Conservation (phyloP, 1,140 invertebrate genomes). For the Eriocheir sinensis region DNA sequence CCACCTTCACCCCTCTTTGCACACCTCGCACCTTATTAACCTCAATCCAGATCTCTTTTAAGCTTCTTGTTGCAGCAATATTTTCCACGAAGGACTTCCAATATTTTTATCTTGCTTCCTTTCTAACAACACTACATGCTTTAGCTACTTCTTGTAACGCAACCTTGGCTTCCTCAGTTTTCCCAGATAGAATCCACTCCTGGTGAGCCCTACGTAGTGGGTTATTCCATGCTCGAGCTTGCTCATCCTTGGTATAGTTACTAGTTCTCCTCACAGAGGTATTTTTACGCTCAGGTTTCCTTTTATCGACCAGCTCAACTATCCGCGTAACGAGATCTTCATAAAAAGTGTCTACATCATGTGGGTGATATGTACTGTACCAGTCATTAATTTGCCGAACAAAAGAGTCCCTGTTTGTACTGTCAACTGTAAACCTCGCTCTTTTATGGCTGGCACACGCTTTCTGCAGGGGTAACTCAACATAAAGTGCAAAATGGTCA, state of each 20-base stretch:
- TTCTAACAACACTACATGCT: neutral
- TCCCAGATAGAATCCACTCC: neutral
- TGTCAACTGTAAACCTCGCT: neutral
- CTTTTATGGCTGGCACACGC: neutral
- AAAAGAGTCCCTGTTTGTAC: neutral
- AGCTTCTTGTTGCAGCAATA: no score
- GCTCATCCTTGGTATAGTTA: neutral
- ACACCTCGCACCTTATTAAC: neutral
- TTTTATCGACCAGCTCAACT: neutral
- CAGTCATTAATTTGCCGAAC: neutral
- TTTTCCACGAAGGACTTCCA: neutral
- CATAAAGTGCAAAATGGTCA: no score
- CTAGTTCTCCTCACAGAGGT: neutral
- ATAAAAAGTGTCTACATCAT: neutral
- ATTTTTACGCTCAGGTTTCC: neutral
- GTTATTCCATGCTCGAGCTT: neutral
- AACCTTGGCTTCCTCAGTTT: no score
- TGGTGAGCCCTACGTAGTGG: neutral
- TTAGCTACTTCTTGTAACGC: no score
- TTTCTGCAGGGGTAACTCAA: neutral
- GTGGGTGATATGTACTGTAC: neutral
- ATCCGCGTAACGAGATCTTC: neutral
- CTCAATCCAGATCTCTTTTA: no score
- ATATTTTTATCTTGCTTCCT: neutral
- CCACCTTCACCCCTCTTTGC: neutral